Conservation (phyloP, 2,888 invertebrate genomes). For the Epistrophe grossulariae region DNA sequence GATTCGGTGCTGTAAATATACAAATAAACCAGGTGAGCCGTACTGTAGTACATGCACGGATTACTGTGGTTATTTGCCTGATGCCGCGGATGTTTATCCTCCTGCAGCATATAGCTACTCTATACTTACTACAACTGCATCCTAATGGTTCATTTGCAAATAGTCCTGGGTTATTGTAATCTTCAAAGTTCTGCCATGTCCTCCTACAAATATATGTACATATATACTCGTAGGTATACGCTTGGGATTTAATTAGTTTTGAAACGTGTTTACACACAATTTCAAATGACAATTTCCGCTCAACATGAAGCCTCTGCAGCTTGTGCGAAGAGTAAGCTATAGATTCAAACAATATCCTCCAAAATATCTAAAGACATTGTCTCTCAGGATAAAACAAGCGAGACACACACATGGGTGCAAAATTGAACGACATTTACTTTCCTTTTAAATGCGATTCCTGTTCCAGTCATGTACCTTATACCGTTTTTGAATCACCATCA, state of each 20-base stretch:
- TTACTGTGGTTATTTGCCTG: constrained; percentile 66
- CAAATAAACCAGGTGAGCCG: constrained; percentile 66
- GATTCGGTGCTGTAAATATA: constrained; percentile 41
- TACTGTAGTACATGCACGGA: constrained; percentile 65
- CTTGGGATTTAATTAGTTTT: constrained; percentile 71
- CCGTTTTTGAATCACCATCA: not conserved
- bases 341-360: constrained; percentile 26
- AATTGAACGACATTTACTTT: constrained; percentile 45
- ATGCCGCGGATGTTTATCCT: constrained; percentile 43
- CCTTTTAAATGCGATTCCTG: constrained; percentile 34
- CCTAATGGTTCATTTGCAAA: constrained; percentile 45
- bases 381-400: constrained; percentile 43
- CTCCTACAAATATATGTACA: not conserved
- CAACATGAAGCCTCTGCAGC: not conserved
- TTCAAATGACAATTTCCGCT: constrained; percentile 49
- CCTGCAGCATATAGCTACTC: not conserved
- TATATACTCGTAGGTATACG: too few species aligned
- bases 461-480: constrained; percentile 26
- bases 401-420: constrained; percentile 2
- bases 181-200: constrained; percentile 6
- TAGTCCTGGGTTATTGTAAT: constrained; percentile 58
- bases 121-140: not conserved
- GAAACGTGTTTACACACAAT: constrained; percentile 63
- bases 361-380: constrained; percentile 34
- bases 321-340: constrained; percentile 27